Evolutionary conservation across 2,888 invertebrate genomes (phyloP).

Genomic region (Netelia melanura): DNA sequence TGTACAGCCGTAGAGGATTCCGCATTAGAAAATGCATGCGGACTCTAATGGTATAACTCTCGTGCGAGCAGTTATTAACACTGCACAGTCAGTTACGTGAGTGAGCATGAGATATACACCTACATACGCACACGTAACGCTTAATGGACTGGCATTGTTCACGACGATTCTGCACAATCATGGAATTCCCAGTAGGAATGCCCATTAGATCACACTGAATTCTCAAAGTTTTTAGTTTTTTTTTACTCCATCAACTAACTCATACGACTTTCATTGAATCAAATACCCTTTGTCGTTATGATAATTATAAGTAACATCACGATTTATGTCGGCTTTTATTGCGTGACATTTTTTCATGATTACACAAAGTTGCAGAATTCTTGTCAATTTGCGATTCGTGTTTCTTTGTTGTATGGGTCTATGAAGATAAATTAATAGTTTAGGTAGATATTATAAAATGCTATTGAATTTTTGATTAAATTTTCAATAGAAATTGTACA

Average conservation of each 20-base stretch:
- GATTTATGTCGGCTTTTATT: background rate
- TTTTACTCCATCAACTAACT: background rate
- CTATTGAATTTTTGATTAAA: no score
- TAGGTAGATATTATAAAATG: no score
- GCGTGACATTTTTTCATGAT: background rate
- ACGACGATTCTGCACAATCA: conserved; percentile 36
- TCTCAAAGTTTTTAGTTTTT: conserved; percentile 2
- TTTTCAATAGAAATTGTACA: no score
- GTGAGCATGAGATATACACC: background rate
- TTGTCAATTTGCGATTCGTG: background rate
- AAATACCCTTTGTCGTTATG: background rate
- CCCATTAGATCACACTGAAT: conserved; percentile 11
- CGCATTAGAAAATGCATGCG: conserved; percentile 33
- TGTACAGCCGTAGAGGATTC: conserved; percentile 1
- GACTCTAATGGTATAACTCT: conserved; percentile 24
- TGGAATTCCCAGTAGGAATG: conserved; percentile 23
- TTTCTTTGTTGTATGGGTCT: no score
- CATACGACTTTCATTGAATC: background rate
- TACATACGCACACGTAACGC: background rate
- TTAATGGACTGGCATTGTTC: conserved; percentile 53
- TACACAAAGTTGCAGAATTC: background rate
- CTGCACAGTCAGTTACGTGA: background rate
- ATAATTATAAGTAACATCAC: conserved; percentile 1
- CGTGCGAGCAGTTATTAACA: background rate
- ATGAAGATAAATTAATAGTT: no score